phyloP scores from a whole-genome alignment of 1,140 invertebrate species.

The Hyposmocoma kahamanoa region DNA sequence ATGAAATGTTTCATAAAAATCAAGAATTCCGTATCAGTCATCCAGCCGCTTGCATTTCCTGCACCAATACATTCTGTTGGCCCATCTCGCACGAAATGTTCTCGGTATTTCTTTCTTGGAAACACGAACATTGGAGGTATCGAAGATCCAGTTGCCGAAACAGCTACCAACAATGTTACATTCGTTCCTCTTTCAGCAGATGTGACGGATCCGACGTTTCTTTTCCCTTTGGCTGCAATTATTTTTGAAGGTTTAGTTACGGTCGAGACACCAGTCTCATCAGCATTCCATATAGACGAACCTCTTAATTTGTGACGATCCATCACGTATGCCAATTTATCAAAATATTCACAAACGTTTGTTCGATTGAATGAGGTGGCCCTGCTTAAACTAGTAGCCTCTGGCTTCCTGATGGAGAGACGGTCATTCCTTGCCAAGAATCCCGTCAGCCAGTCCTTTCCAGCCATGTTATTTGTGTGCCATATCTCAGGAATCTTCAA shows the following conservation, averaged over 20 bases:
- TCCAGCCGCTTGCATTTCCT: slow-evolving; percentile 11
- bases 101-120: slow-evolving; percentile 6
- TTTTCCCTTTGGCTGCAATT: slow-evolving; percentile 28
- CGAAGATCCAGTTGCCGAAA: slow-evolving; percentile 1
- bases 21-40: slow-evolving; percentile 11
- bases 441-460: slow-evolving; percentile 37
- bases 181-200: slow-evolving; percentile 39
- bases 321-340: slow-evolving; percentile 11
- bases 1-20: slow-evolving; percentile 15
- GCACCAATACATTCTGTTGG: slow-evolving; percentile 1
- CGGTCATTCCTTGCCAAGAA: slow-evolving; percentile 43
- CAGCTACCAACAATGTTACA: slow-evolving; percentile 24
- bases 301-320: slow-evolving; percentile 3
- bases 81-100: not conserved
- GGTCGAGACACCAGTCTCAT: slow-evolving; percentile 15
- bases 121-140: slow-evolving; percentile 6
- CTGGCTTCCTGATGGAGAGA: slow-evolving; percentile 36
- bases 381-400: slow-evolving; percentile 34
- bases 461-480: slow-evolving; percentile 21
- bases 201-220: slow-evolving; percentile 36
- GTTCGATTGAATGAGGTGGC: slow-evolving; percentile 34
- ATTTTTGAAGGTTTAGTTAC: slow-evolving; percentile 20
- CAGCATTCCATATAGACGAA: slow-evolving; percentile 3
- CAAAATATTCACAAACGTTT: slow-evolving; percentile 28
- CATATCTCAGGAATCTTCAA: slow-evolving; percentile 16